These are phyloP conservation scores for Elegia similella DNA, from an alignment of 2,888 invertebrate species.

Conservation along the genomic window DNA sequence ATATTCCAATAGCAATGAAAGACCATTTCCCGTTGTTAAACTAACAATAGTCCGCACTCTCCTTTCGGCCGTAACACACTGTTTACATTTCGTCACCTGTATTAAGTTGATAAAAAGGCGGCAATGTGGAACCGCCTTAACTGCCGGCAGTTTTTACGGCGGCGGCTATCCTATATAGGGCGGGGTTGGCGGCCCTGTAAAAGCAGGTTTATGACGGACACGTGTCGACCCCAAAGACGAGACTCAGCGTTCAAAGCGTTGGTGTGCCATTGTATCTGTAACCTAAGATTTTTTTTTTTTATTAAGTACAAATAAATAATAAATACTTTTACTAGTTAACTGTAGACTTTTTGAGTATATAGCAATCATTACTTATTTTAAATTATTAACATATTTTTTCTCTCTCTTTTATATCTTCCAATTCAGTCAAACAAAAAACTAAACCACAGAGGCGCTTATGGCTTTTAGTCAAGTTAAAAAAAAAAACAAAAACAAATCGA, in stretches of 20 bases:
- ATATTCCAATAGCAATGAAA: constrained; percentile 6
- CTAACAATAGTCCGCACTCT: constrained; percentile 11
- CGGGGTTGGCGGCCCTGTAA: constrained; percentile 58
- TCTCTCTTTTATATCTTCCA: too few relatives aligned
- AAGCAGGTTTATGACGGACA: constrained; percentile 75
- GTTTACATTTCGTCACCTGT: constrained; percentile 39
- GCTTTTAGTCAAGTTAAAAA: too few relatives aligned
- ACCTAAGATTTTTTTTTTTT: too few relatives aligned
- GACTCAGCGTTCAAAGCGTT: constrained; percentile 36
- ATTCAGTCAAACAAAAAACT: too few relatives aligned
- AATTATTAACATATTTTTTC: too few relatives aligned
- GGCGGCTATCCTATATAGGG: constrained; percentile 42
- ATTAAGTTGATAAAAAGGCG: constrained; percentile 49
- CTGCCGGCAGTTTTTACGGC: constrained; percentile 59
- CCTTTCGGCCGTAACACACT: constrained; percentile 29
- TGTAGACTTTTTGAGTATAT: too few relatives aligned
- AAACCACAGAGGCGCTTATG: too few relatives aligned
- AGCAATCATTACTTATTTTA: too few relatives aligned
- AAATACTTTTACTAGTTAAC: too few relatives aligned
- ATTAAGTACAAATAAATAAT: too few relatives aligned
- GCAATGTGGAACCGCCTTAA: constrained; percentile 51
- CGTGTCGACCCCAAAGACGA: constrained; percentile 57
- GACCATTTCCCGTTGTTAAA: neutral
- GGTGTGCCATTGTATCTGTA: neutral
- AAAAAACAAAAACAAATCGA: too few relatives aligned